Base-by-base conservation (phyloP, 2,888 invertebrate genomes). In the Ormyrus pomaceus region DNA sequence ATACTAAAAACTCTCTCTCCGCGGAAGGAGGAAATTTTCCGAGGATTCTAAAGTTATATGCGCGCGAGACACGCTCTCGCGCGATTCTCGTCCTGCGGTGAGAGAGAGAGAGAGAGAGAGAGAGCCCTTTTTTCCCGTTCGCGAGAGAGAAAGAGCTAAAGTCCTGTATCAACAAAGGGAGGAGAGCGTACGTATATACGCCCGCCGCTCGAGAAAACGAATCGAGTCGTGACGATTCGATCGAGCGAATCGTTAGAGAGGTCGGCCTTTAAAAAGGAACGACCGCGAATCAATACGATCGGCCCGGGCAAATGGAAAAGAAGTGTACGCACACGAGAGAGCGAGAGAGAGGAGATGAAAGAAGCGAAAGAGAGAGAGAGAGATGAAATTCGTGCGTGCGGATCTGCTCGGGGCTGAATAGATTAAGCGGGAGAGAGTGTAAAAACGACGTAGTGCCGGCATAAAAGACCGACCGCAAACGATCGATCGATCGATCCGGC, bases 271-370 rank as follows among this genome's bases (percentile, higher is more conserved):
- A 56, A 69, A 56, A 68, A 69, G 48, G 66, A 59, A 62, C 66
- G 74, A 84, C 77, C 77, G 66, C 79, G 68, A 82, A 83, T 79
- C 83, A 78, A 84, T 81, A 82, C 66, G 64, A 73, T 34, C 34
- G 34, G 34, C 34, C 34, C 34, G 34, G 34, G 34, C 34, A 34
- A 34, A 34, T 34, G 34, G 34, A 34, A 34, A 34, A 34, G 34
- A 34, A 34, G 34, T 34, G 34, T 34, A 34, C 34, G 34, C 34
- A 34, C 34, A 34, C 34, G 34, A 34, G 59, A 77, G 72, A 81
- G 58, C 10, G 45, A 13, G 55, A 46, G 45, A 73, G 80, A 72
- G 75, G 59, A 77, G 75, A 81, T 13, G 64, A 62, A 53, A 13
- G 11, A 7, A 45, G 55, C 5, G 64, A 13, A 7, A 73, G 64